Base-by-base conservation (phyloP, 2,113 vertebrate species). In the Cinclus mexicanus region DNA sequence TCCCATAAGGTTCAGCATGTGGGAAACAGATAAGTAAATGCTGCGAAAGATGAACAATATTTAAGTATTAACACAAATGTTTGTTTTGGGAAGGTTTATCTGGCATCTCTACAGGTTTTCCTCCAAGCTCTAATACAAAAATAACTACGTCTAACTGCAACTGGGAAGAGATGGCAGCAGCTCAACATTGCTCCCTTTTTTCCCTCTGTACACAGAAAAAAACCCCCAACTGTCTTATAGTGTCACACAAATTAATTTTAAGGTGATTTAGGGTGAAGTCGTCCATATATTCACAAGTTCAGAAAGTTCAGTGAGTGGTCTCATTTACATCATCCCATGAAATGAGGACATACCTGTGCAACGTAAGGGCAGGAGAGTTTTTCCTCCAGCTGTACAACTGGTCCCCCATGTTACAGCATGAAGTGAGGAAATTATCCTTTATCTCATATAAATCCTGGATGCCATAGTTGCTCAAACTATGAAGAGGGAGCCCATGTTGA, bases 51-150 rank as follows among this genome's bases (percentile, higher is more conserved):
- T 79, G 94, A 95, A 96, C 90, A 97, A 93, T 94, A 93, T 97
- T 90, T 94, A 97, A 97, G 76, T 93, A 96, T 95, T 95, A 97
- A 94, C 90, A 92, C 77, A 87, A 96, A 92, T 71, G 79, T 14
- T n/a, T 95, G 86, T 96, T 94, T 96, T 76, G 80, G 80, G 90
- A 92, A 87, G 72, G 88, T 95, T 94, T 95, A 89, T 96, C 90
- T 94, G 94, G 83, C 85, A 79, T 92, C 83, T 90, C 56, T 64
- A 90, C 61, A 3, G 1, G 69, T 94, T 92, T 87, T 94, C 49
- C 76, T 95, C 65, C 46, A 64, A 94, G 72, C 42, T 78, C 49
- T 87, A 92, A 93, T 81, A 95, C 83, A 96, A 94, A 96, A 96
- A 96, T 90, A 96, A 94, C 88, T 84, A 83, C 0, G 0, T 90